Evolutionary conservation across 2,113 vertebrate genomes (phyloP).

Genomic region (Reinhardtius hippoglossoides): DNA sequence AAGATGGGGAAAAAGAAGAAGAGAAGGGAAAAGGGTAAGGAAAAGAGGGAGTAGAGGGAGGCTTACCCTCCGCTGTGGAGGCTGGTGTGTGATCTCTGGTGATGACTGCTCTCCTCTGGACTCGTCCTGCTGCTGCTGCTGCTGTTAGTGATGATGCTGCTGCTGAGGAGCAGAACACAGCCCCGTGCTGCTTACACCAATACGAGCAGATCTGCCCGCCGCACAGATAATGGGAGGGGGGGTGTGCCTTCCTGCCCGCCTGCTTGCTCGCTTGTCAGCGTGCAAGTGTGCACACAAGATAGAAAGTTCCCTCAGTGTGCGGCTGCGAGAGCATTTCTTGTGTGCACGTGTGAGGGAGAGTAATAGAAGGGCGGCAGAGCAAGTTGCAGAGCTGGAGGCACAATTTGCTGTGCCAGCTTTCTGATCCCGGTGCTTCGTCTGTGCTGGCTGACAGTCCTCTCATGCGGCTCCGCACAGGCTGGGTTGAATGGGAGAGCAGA

Average conservation of each 20-base stretch:
- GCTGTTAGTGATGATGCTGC: conserved; percentile 33
- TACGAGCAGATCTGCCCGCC: conserved; percentile 57
- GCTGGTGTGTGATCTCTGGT: conserved; percentile 54
- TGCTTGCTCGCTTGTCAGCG: conserved; percentile 38
- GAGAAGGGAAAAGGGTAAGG: background rate
- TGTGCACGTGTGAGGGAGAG: conserved; percentile 30
- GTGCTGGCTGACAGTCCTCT: conserved; percentile 51
- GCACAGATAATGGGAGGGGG: conserved; percentile 67
- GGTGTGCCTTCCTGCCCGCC: conserved; percentile 45
- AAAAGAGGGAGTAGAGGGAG: background rate
- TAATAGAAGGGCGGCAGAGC: conserved; percentile 36
- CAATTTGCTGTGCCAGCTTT: conserved; percentile 50
- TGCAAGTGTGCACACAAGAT: conserved; percentile 28
- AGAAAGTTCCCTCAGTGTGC: conserved; percentile 62
- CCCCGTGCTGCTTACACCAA: conserved; percentile 55
- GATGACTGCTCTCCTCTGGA: conserved; percentile 51
- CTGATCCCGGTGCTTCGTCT: conserved; percentile 57
- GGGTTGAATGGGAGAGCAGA: conserved; percentile 30
- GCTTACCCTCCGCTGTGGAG: conserved; percentile 54
- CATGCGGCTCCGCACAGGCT: conserved; percentile 43
- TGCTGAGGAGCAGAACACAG: conserved; percentile 54
- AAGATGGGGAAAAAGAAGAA: conserved; percentile 5
- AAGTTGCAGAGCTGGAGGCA: conserved; percentile 57
- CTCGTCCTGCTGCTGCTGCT: conserved; percentile 48
- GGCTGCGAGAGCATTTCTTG: conserved; percentile 37